Evolutionary conservation across 2,797 vertebrate species (phyloP), one percentile per base, ranked within the genome.

Genomic region (Sandelia bainsii): DNA sequence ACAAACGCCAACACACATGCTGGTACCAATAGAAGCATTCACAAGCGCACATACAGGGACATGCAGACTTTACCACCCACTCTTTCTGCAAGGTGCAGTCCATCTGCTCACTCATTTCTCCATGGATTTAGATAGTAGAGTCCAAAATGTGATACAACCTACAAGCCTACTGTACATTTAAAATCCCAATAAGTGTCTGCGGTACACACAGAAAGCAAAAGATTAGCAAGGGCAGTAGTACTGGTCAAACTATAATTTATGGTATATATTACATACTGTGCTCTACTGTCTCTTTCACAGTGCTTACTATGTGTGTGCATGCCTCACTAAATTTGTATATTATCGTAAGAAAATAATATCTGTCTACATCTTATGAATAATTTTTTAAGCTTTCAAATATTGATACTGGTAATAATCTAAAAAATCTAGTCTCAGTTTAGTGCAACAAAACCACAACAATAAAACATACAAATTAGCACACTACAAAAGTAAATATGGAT

Each of bases 61-160:
- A 80, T 70, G 83, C 77, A 82, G 82, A 79, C 58, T 86, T 74
- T 66, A 74, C 89, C 89, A 81, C 91, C 91, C 88, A 91, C 91
- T 66, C 81, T 54, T 86, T 88, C 80, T 79, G 50, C 76, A 69
- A 82, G 80, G 77, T 89, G 82, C 75, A 39, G 81, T 83, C 91
- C 91, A 92, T 92, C 91, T 93, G 91, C 81, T 91, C 82, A 39
- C 77, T 76, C 40, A 50, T 58, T 75, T 72, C 83, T 71, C 65
- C 59, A 45, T 72, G 73, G 72, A 84, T 80, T 80, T 68, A 64
- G 51, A 82, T 81, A 69, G 65, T 65, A 59, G 62, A 68, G 66
- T 75, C 69, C 69, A 85, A 60, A 52, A 79, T 75, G 79, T 72
- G 71, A 74, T 75, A 62, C 1, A 22, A 71, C 32, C 70, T 72